Percentiles rank a stretch among this genome's conserved stretches.
Evolutionary conservation across 2,888 invertebrate species (phyloP).

Genomic region (Prostheceraeus crozeri): DNA sequence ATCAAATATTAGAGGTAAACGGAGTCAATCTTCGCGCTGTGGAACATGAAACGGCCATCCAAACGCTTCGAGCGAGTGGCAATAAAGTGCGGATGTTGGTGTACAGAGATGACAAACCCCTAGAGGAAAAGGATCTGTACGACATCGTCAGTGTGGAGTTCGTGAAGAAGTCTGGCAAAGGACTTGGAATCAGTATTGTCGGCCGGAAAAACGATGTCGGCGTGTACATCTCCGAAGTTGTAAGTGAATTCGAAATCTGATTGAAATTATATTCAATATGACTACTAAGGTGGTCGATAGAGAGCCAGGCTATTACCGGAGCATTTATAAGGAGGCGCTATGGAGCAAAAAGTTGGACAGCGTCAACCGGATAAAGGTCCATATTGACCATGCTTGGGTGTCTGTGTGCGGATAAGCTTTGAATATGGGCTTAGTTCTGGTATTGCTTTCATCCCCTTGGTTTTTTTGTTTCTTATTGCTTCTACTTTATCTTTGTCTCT

Average conservation of each 20-base stretch:
- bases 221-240: slow-evolving; percentile 84
- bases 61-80: slow-evolving; percentile 73
- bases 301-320: too few species aligned
- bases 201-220: slow-evolving; percentile 66
- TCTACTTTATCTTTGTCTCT: too few species aligned
- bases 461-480: too few species aligned
- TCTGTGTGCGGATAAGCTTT: too few species aligned
- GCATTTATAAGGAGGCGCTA: too few species aligned
- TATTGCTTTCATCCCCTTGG: too few species aligned
- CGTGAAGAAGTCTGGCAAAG: slow-evolving; percentile 76
- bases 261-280: neutral
- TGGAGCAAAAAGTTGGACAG: too few species aligned
- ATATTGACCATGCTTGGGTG: too few species aligned
- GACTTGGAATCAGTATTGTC: slow-evolving; percentile 67
- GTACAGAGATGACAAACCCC: slow-evolving; percentile 61
- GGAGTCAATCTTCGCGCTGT: slow-evolving; percentile 70
- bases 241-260: slow-evolving; percentile 59
- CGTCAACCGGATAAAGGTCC: too few species aligned
- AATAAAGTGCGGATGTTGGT: slow-evolving; percentile 74
- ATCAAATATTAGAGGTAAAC: slow-evolving; percentile 73
- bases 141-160: slow-evolving; percentile 66
- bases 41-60: slow-evolving; percentile 73
- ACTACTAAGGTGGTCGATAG: too few species aligned
- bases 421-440: too few species aligned
- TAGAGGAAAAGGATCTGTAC: slow-evolving; percentile 63